Evolutionary conservation across 2,888 invertebrate genomes (phyloP), one percentile per base, ranked within the genome.

Genomic region (Rhimphoctona megacephalus): DNA sequence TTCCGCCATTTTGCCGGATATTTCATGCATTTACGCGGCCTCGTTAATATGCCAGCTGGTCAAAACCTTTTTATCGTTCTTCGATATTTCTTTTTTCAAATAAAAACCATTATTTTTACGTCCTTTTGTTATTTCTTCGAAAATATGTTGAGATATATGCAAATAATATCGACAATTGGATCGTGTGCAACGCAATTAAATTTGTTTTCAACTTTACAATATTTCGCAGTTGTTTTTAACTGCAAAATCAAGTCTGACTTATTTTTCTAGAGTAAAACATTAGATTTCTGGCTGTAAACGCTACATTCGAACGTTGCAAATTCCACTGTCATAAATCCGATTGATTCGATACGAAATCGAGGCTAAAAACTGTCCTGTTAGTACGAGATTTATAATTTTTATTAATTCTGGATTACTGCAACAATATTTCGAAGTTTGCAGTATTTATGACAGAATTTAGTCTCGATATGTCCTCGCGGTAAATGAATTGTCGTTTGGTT

Each of bases 401-500:
- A 30, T 61, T 30, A 61, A 17, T 61, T 6, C 17, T 8, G 30
- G 30, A 5, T 25, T 9, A 9, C 39, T 8, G 8, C 39, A 9
- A 14, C 2, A 30, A 17, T 61, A 30, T 61, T 61, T 61, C 17
- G 17, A 61, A 30, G 61, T 25, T 30, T 61, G 30, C 61, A 61
- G 61, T 17, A 30, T 61, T 30, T 25, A 30, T 61, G 25, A 30
- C 25, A 61, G 57, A 30, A 30, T 6, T 17, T 61, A 30, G 25
- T 30, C 30, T 17, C 61, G 30, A 30, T 30, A 30, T 61, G 61
- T 30, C 17, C 7, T 67, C n/a, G n/a, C 66, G 69, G 87, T 39
- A 79, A 81, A 88, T 86, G 67, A 86, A 88, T 88, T 86, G 87
- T 86, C 86, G 67, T n/a, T 46, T 33, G 57, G 39, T 64, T 52